These are phyloP conservation scores for Nymphalis polychloros DNA, from an alignment of 2,888 invertebrate genomes.

Conservation along the genomic window DNA sequence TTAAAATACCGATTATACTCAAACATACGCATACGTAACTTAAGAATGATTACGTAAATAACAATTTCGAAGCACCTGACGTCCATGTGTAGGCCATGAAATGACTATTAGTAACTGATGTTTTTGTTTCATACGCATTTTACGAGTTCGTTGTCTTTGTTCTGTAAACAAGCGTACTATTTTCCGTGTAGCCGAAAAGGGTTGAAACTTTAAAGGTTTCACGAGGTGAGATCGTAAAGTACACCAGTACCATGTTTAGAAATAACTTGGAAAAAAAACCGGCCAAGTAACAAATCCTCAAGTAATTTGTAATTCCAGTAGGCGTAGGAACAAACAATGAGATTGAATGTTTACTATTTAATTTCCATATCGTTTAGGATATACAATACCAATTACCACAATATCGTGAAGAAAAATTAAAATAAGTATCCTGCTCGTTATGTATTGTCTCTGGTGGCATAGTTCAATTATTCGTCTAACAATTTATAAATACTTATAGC, in stretches of 20 bases:
- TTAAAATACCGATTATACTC: background rate
- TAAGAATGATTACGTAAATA: background rate
- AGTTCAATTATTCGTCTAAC: background rate
- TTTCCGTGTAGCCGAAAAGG: constrained; percentile 57
- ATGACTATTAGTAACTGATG: constrained; percentile 43
- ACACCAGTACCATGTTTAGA: constrained; percentile 36
- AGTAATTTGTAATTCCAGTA: constrained; percentile 25
- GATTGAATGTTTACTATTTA: background rate
- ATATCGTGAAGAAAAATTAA: constrained; percentile 10
- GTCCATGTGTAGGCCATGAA: constrained; percentile 32
- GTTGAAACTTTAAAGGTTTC: constrained; percentile 59
- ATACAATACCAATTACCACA: constrained; percentile 7
- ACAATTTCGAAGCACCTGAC: constrained; percentile 5
- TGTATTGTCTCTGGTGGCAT: background rate
- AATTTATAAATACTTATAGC: background rate
- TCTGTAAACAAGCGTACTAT: constrained; percentile 64
- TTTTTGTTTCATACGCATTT: constrained; percentile 61
- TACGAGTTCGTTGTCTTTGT: constrained; percentile 79
- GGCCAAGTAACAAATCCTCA: constrained; percentile 15
- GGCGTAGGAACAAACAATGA: constrained; percentile 22
- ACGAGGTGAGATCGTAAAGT: constrained; percentile 56
- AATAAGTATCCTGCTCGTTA: background rate
- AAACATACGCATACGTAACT: background rate
- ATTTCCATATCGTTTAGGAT: background rate
- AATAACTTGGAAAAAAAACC: constrained; percentile 17